Evolutionary conservation across 2,888 invertebrate species (phyloP), one percentile per base, ranked within the genome.

Genomic region (Syrista parreyssii): DNA sequence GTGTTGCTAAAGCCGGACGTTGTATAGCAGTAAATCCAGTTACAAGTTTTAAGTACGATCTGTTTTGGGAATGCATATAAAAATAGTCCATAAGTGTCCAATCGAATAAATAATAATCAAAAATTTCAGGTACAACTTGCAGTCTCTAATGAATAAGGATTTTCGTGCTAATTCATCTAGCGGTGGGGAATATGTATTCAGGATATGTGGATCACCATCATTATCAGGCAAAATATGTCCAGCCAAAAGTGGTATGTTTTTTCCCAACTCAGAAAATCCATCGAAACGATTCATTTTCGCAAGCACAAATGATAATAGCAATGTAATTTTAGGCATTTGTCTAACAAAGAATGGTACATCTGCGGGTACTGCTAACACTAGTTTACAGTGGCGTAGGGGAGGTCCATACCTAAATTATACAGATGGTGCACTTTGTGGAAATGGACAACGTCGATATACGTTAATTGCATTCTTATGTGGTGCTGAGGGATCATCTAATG

Each of bases 391-490:
- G 90, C 85, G 85, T 73, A 83, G 85, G 75, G 86, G 84, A 75
- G 89, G 90, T 4, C 88, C 89, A 1, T 91, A 90, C 79, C 84
- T 91, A 12, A 90, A 89, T 84, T 91, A 91, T 68, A 90, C 90
- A 1, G 80, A 89, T 75, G 91, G 91, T 33, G 85, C 84, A 76
- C 31, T 78, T 68, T 91, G 89, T 68, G 77, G 68, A 12, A 81
- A 80, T 73, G 84, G 82, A 3, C 82, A 81, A 78, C 80, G 68
- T 31, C 85, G 82, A 55, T 86, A 88, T 68, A 90, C 90, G 31
- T 75, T 86, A 74, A 88, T 89, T 68, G 85, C 82, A 76, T 90
- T 90, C 76, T 81, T 84, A 73, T 91, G 90, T 76, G 86, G 86
- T 12, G 74, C 82, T 30, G 85, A 87, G 80, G 83, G 79, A 34